phyloP scores from a whole-genome alignment of 2,113 vertebrate species.

The Lepidothrix coronata region DNA sequence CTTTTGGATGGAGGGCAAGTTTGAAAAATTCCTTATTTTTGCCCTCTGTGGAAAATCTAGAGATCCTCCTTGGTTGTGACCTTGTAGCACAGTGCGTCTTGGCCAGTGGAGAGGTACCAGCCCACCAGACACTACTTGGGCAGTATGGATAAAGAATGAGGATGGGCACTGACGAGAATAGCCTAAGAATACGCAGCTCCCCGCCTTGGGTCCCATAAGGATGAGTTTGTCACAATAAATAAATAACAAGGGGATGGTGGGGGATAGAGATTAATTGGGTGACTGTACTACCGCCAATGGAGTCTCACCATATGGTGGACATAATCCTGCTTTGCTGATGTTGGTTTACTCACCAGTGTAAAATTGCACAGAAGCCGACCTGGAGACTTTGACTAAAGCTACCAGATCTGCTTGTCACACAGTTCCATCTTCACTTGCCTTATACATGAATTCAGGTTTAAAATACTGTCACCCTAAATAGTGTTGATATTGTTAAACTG shows the following conservation, averaged over 20 bases:
- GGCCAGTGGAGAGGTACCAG: background rate
- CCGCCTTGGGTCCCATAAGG: constrained; percentile 27
- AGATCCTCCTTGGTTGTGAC: constrained; percentile 35
- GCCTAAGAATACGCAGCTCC: background rate
- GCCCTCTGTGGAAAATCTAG: background rate
- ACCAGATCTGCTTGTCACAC: background rate
- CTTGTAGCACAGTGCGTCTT: background rate
- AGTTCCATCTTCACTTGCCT: background rate
- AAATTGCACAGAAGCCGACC: background rate
- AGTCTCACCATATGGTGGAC: constrained; percentile 62
- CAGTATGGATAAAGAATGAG: background rate
- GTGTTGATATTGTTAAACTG: background rate
- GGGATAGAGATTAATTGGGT: constrained; percentile 60
- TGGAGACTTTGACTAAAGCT: background rate
- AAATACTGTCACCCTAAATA: background rate
- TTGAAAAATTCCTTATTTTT: background rate
- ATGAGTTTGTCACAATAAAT: constrained; percentile 65
- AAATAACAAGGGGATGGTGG: constrained; percentile 47
- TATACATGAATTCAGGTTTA: background rate
- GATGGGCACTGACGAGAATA: background rate
- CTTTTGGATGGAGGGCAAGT: background rate
- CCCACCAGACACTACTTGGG: background rate
- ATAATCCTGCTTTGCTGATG: constrained; percentile 32
- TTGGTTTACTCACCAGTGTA: constrained; percentile 16
- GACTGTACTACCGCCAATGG: constrained; percentile 27